These are phyloP conservation scores for Drosophila biarmipes DNA, from an alignment of 1,140 invertebrate species.

Conservation along the genomic window DNA sequence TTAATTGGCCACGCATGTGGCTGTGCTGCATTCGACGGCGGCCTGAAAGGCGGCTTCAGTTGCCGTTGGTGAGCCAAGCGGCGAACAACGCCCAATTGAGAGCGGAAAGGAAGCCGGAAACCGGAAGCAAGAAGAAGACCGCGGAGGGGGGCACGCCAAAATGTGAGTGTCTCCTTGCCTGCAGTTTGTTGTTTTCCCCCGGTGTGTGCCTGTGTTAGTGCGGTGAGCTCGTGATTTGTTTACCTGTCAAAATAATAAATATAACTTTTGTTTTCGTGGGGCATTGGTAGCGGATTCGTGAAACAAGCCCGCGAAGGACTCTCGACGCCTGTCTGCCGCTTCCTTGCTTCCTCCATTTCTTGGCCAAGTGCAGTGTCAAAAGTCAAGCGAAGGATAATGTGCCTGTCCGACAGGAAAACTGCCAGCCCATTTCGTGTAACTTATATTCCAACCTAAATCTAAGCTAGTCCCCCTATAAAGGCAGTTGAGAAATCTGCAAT, in stretches of 20 bases:
- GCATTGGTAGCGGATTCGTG: constrained; percentile 55
- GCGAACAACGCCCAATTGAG: constrained; percentile 37
- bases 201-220: constrained; percentile 44
- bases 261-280: constrained; percentile 79
- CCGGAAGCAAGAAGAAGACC: constrained; percentile 31
- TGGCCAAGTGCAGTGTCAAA: constrained; percentile 68
- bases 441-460: constrained; percentile 7
- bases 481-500: not conserved
- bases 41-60: constrained; percentile 76
- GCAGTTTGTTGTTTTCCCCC: constrained; percentile 24
- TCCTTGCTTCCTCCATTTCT: constrained; percentile 3
- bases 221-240: constrained; percentile 73
- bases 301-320: constrained; percentile 41
- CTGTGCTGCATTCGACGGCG: constrained; percentile 48
- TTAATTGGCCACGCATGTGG: constrained; percentile 40
- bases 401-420: constrained; percentile 57
- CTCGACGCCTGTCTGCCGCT: constrained; percentile 39
- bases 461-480: constrained; percentile 2
- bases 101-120: constrained; percentile 38
- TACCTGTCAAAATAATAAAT: constrained; percentile 83
- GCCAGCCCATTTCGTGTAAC: constrained; percentile 15
- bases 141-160: constrained; percentile 30
- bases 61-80: constrained; percentile 55
- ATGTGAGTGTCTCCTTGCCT: constrained; percentile 59
- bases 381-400: constrained; percentile 64